Evolutionary conservation across 2,888 invertebrate species (phyloP).

Genomic region (Philereme transversata): DNA sequence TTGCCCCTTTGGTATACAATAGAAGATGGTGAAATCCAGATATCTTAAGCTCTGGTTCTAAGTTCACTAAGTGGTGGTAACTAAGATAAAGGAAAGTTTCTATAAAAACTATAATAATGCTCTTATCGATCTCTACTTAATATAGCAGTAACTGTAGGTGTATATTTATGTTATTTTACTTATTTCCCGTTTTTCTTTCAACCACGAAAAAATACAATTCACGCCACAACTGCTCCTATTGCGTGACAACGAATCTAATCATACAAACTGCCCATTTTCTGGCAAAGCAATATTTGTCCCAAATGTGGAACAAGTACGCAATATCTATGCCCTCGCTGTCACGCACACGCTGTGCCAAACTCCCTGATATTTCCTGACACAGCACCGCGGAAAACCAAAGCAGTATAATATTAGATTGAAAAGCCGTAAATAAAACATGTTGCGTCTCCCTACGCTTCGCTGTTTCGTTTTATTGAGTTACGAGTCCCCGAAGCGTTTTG

Average conservation of each 20-base stretch:
- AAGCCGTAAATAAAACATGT: slow-evolving; percentile 83
- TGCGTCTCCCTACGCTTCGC: slow-evolving; percentile 70
- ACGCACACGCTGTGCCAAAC: slow-evolving; percentile 49
- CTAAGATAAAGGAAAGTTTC: no score
- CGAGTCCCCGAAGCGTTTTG: slow-evolving; percentile 82
- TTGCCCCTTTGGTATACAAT: no score
- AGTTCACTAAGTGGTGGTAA: no score
- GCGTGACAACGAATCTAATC: slow-evolving; percentile 56
- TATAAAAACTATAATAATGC: no score
- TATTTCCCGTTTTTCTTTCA: no score
- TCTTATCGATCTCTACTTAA: no score
- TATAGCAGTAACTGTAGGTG: no score
- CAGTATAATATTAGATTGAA: slow-evolving; percentile 70
- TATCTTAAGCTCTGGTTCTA: no score
- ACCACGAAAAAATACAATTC: no score
- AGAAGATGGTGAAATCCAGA: no score
- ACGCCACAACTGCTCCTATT: slow-evolving; percentile 38
- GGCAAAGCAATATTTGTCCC: slow-evolving; percentile 40
- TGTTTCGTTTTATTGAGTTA: slow-evolving; percentile 81
- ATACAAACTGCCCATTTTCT: slow-evolving; percentile 53
- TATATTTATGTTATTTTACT: no score
- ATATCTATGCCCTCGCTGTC: slow-evolving; percentile 44
- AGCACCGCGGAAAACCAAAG: slow-evolving; percentile 67
- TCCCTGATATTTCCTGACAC: slow-evolving; percentile 57
- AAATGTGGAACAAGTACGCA: slow-evolving; percentile 40